Evolutionary conservation across 23 tunicate genomes (phyloP), one percentile per base, ranked within the genome.

Genomic region (Halocynthia roretzi): DNA sequence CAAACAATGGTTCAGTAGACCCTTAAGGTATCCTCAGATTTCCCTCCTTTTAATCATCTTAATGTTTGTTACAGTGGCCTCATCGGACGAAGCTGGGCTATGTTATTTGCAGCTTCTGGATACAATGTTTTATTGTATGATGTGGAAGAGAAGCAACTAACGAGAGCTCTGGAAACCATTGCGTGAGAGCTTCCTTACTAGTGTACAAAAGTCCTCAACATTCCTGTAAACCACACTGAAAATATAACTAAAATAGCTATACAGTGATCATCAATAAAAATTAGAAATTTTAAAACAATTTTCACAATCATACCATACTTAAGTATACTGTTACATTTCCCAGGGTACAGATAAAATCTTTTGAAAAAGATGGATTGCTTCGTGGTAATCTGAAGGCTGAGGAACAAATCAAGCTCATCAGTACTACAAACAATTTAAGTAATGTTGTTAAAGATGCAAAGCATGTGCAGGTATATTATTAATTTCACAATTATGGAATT

Each of bases 41-140:
- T 60, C 64, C n/a, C 17, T 15, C 17, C 21, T 44, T 19, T n/a
- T n/a, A 0, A 71, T 40, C 44, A 10, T 10, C 11, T 10, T 12
- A 40, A 50, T 54, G 2, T 54, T 54, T 74, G 60, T 71, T 72
- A 64, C 71, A 88, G 96, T 77, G 99, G 99, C 10, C 68, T 95
- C 68, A 88, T 95, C 76, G 99, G 99, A 22, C 53, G 81, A 67
- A 88, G 96, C 56, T 95, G 99, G 99, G 87, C 96, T 52, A 95
- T 95, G 99, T 56, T 95, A 55, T 95, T 88, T 82, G 99, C 99
- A 64, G 87, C 90, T 19, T 87, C 95, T 17, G 96, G 96, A 7
- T 95, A 88, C 55, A 81, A 80, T 15, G 99, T 89, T 51, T 66
- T 70, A 6, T 71, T 95, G 87, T 95, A 82, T 80, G 99, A 95